Base-by-base conservation (phyloP, 2,888 invertebrate genomes). In the Drepana falcataria region DNA sequence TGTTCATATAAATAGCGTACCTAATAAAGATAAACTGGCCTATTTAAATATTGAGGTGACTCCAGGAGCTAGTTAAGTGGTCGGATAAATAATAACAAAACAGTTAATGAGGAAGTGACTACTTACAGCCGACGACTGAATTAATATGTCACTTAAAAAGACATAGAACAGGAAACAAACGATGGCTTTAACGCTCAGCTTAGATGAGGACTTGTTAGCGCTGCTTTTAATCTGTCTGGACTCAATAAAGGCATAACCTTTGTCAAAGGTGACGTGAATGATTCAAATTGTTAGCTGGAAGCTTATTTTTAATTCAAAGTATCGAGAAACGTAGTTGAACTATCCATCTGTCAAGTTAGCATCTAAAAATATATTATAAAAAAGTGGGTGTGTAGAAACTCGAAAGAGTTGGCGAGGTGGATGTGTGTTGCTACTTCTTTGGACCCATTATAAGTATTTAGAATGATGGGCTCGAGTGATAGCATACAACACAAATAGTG, bases 101-200 rank as follows among this genome's bases (percentile, higher is more conserved):
- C 77, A 63, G 66, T 80, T 90, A 89, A 91, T 90, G 85, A 91
- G 91, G 91, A 91, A 86, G 87, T 85, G 67, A 64, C 83, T 89
- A 87, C 89, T 90, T 91, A 85, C 68, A 72, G 75, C 68, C 69
- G 68, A 64, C 75, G 71, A 69, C 77, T 75, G 78, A 85, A 87
- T 87, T 87, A 86, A 86, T 81, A 84, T 81, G 82, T 84, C 87
- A 84, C 82, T 87, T 83, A 75, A 86, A 87, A 85, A 80, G 75
- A 73, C 75, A 75, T 77, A 68, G 70, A 78, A 75, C 87, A 85
- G 87, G 87, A 87, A 87, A 81, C 78, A 69, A 69, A 82, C 77
- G 74, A 82, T 87, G 81, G 21, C 83, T 82, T 84, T 85, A 86
- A 83, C 76, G 79, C 78, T 83, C 80, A 81, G 77, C 75, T 85